These are phyloP conservation scores for Pantherophis guttatus DNA, from an alignment of 2,113 vertebrate species.

Conservation along the genomic window DNA sequence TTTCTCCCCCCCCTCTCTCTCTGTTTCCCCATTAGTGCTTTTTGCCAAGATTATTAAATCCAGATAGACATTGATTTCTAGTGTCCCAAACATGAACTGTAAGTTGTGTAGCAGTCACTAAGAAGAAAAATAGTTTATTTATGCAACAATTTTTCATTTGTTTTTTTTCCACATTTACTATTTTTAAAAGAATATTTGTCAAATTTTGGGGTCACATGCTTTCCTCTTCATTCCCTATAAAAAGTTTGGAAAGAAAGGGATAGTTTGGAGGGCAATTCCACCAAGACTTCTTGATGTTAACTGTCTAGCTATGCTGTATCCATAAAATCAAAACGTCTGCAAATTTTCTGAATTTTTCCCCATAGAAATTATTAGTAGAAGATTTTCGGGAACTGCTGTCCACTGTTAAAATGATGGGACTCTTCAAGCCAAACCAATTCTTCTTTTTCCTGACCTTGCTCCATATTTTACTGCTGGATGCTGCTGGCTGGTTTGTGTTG, in stretches of 20 bases:
- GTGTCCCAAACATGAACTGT: background rate
- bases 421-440: constrained; percentile 53
- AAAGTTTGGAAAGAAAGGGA: background rate
- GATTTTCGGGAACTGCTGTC: constrained; percentile 68
- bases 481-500: constrained; percentile 60
- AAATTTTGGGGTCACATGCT: background rate
- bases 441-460: constrained; percentile 64
- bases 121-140: background rate
- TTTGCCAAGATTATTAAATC: background rate
- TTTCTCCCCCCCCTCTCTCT: too few relatives aligned
- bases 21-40: background rate
- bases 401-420: constrained; percentile 55
- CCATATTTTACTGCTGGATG: constrained; percentile 68
- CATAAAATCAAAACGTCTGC: background rate
- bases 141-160: background rate
- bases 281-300: background rate
- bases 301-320: background rate
- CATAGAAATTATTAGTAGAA: constrained; percentile 56
- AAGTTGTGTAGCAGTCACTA: background rate
- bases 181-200: background rate
- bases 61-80: background rate
- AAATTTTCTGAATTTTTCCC: background rate
- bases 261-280: background rate
- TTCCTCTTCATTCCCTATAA: background rate
- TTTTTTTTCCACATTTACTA: background rate